These are phyloP conservation scores for Rhincodon typus DNA, from an alignment of 2,797 vertebrate genomes.

Conservation along the genomic window DNA sequence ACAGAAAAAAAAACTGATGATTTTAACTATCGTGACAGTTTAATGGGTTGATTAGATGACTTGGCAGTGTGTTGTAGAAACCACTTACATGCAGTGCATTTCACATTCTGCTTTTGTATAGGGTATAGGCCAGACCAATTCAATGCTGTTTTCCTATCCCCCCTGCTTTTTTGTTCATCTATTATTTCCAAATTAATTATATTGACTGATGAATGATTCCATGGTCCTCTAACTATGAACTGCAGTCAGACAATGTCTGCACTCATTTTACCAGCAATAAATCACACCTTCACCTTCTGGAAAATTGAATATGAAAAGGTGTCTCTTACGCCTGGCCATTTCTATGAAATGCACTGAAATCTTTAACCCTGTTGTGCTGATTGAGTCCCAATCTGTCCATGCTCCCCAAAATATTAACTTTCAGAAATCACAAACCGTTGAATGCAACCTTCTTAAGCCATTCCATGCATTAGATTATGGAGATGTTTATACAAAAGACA, in stretches of 20 bases:
- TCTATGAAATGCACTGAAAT: neutral
- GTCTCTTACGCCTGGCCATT: neutral
- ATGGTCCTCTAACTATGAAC: no score
- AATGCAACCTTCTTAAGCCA: neutral
- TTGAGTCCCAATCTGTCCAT: neutral
- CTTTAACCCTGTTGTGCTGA: neutral
- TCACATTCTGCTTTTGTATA: neutral
- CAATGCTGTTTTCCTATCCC: neutral
- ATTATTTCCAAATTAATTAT: neutral
- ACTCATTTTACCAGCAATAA: neutral
- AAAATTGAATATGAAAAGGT: neutral
- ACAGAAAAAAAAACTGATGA: neutral
- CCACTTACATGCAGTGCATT: neutral
- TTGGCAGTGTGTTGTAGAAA: constrained; percentile 19
- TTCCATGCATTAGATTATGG: neutral
- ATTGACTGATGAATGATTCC: constrained; percentile 7
- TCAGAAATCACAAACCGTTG: neutral
- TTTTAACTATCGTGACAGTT: constrained; percentile 26
- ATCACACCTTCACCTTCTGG: neutral
- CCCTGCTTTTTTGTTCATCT: neutral
- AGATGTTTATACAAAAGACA: no score
- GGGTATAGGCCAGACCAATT: neutral
- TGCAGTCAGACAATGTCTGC: neutral
- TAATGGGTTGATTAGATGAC: constrained; percentile 21
- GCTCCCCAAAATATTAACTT: neutral